phyloP scores from a whole-genome alignment of 2,888 invertebrate species.

The Neoaliturus tenellus region DNA sequence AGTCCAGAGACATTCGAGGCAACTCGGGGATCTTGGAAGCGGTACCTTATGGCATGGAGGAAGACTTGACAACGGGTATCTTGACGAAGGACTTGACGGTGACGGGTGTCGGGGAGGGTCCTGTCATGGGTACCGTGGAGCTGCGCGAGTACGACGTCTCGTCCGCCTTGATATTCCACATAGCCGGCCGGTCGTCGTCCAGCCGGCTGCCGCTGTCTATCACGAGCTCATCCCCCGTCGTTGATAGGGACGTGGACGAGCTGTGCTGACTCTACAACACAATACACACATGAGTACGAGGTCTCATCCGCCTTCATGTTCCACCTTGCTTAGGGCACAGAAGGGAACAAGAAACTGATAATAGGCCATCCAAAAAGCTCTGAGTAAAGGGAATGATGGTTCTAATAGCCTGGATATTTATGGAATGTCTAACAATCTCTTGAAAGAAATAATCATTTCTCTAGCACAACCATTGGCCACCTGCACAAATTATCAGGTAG shows the following conservation, averaged over 20 bases:
- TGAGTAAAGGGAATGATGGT: too few relatives aligned
- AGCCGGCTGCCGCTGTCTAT: slow-evolving; percentile 18
- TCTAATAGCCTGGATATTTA: too few relatives aligned
- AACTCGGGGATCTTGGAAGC: neutral
- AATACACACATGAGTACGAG: neutral
- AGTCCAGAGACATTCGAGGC: slow-evolving; percentile 44
- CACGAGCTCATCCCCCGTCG: slow-evolving; percentile 28
- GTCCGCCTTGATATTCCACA: slow-evolving; percentile 18
- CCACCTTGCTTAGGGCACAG: too few relatives aligned
- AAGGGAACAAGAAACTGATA: too few relatives aligned
- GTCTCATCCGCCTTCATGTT: too few relatives aligned
- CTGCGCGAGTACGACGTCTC: slow-evolving; percentile 53
- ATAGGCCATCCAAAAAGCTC: too few relatives aligned
- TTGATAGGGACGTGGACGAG: slow-evolving; percentile 25
- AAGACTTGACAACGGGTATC: slow-evolving; percentile 62
- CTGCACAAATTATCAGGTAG: too few relatives aligned
- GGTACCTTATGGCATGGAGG: slow-evolving; percentile 61
- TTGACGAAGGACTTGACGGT: slow-evolving; percentile 60
- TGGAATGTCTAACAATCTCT: too few relatives aligned
- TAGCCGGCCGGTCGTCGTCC: neutral
- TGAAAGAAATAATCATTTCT: too few relatives aligned
- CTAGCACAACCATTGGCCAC: too few relatives aligned
- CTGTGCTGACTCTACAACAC: slow-evolving; percentile 35
- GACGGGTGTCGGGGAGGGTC: neutral
- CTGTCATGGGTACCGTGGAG: slow-evolving; percentile 47